phyloP scores from a whole-genome alignment of 1,140 invertebrate species.

The Ceratina calcarata region DNA sequence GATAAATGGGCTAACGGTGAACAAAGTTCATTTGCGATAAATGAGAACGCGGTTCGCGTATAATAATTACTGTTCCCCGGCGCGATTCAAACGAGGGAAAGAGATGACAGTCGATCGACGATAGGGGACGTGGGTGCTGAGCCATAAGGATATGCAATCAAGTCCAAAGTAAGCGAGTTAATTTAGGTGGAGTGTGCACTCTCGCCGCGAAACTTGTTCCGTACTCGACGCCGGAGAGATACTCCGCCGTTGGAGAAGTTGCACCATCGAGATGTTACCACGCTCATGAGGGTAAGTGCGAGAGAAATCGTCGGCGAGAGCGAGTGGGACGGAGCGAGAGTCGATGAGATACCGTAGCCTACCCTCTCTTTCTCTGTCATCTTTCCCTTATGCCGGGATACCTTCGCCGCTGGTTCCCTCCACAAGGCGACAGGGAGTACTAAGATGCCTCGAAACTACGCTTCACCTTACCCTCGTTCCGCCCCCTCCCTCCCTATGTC shows the following conservation, averaged over 20 bases:
- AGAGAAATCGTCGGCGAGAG: slow-evolving; percentile 39
- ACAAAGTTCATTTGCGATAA: slow-evolving; percentile 2
- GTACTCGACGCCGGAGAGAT: slow-evolving; percentile 55
- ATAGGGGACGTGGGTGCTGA: slow-evolving; percentile 41
- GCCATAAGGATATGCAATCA: slow-evolving; percentile 71
- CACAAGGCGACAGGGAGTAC: slow-evolving; percentile 59
- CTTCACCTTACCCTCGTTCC: slow-evolving; percentile 50
- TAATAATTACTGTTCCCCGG: slow-evolving; percentile 42
- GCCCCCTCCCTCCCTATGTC: slow-evolving; percentile 5
- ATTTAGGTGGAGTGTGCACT: slow-evolving; percentile 74
- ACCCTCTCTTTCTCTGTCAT: slow-evolving; percentile 53
- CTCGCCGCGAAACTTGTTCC: slow-evolving; percentile 72
- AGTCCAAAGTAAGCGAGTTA: slow-evolving; percentile 73
- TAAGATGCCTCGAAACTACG: slow-evolving; percentile 71
- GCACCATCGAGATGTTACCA: slow-evolving; percentile 70
- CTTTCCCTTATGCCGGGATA: slow-evolving; percentile 59
- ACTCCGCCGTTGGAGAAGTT: slow-evolving; percentile 69
- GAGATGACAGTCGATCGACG: slow-evolving; percentile 54
- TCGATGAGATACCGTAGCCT: slow-evolving; percentile 15
- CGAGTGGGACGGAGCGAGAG: slow-evolving; percentile 4
- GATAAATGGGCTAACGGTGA: too few species aligned
- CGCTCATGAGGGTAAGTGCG: slow-evolving; percentile 53
- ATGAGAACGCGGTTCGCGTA: slow-evolving; percentile 47
- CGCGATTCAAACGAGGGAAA: slow-evolving; percentile 33
- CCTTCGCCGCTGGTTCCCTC: slow-evolving; percentile 50